Percentiles rank a stretch among this genome's conserved stretches.
Conservation (phyloP, 2,113 vertebrate species). For the Aegithalos caudatus region DNA sequence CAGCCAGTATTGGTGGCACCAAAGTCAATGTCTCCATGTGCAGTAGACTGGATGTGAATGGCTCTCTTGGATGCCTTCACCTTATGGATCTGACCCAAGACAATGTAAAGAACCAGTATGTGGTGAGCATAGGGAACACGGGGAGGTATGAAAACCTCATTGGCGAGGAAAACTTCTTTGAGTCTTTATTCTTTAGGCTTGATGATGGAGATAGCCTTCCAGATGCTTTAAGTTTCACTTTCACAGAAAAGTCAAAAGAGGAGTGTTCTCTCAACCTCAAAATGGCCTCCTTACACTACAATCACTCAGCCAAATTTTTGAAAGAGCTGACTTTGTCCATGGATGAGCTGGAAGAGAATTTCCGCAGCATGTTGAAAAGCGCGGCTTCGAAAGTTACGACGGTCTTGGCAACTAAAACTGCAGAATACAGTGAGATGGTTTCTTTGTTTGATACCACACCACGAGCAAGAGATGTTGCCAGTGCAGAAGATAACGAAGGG, state of each 20-base stretch:
- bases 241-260: conserved; percentile 84
- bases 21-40: conserved; percentile 95
- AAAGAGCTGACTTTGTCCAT: conserved; percentile 91
- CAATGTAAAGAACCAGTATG: conserved; percentile 84
- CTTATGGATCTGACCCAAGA: conserved; percentile 92
- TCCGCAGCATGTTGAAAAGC: conserved; percentile 89
- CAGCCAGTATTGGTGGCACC: conserved; percentile 90
- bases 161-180: conserved; percentile 47
- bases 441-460: conserved; percentile 88
- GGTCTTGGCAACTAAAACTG: conserved; percentile 91
- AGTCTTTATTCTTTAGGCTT: conserved; percentile 66
- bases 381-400: conserved; percentile 94
- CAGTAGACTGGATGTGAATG: conserved; percentile 82
- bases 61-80: conserved; percentile 92
- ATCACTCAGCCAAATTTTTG: conserved; percentile 93
- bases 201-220: conserved; percentile 66
- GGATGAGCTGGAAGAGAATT: conserved; percentile 94
- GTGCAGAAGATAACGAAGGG: conserved; percentile 76
- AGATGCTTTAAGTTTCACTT: conserved; percentile 88
- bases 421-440: conserved; percentile 95
- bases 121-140: conserved; percentile 91
- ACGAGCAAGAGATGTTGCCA: conserved; percentile 72
- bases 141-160: conserved; percentile 72
- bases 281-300: conserved; percentile 97
- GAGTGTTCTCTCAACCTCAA: conserved; percentile 88